These are phyloP conservation scores for Tinea semifulvella DNA, from an alignment of 2,888 invertebrate species.

Conservation along the genomic window DNA sequence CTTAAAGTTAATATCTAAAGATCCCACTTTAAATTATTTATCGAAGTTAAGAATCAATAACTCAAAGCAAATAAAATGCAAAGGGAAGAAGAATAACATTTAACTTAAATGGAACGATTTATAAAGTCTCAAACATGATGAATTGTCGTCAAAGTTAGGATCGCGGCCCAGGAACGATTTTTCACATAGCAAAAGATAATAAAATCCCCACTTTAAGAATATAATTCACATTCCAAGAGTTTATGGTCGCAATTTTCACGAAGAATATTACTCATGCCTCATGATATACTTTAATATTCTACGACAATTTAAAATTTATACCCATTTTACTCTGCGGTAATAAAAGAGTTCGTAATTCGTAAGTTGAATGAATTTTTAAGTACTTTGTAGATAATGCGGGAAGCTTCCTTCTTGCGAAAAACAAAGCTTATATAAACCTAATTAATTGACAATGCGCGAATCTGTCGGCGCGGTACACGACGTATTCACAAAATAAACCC, in stretches of 20 bases:
- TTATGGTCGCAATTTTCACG: slow-evolving; percentile 55
- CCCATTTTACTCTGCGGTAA: slow-evolving; percentile 10
- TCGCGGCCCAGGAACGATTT: slow-evolving; percentile 22
- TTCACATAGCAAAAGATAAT: slow-evolving; percentile 32
- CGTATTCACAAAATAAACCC: slow-evolving; percentile 12
- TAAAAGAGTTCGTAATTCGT: slow-evolving; percentile 11
- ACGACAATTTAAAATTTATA: slow-evolving; percentile 56
- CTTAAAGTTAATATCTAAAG: no score
- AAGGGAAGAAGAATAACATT: slow-evolving; percentile 20
- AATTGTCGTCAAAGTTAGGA: slow-evolving; percentile 25
- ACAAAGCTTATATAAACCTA: not conserved
- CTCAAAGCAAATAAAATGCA: slow-evolving; percentile 8
- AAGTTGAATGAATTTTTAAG: slow-evolving; percentile 11
- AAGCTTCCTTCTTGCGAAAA: not conserved
- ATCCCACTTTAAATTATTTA: no score
- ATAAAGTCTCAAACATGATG: slow-evolving; percentile 61
- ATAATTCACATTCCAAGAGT: slow-evolving; percentile 51
- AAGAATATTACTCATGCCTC: slow-evolving; percentile 45
- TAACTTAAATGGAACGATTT: slow-evolving; percentile 51
- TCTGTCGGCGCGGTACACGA: not conserved
- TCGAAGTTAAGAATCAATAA: slow-evolving; percentile 9
- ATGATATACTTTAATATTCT: slow-evolving; percentile 57
- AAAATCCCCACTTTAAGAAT: slow-evolving; percentile 55
- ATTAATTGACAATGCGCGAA: slow-evolving; percentile 4
- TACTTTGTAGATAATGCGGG: not conserved